phyloP scores from a whole-genome alignment of 1,140 invertebrate species.

The Nephila pilipes region DNA sequence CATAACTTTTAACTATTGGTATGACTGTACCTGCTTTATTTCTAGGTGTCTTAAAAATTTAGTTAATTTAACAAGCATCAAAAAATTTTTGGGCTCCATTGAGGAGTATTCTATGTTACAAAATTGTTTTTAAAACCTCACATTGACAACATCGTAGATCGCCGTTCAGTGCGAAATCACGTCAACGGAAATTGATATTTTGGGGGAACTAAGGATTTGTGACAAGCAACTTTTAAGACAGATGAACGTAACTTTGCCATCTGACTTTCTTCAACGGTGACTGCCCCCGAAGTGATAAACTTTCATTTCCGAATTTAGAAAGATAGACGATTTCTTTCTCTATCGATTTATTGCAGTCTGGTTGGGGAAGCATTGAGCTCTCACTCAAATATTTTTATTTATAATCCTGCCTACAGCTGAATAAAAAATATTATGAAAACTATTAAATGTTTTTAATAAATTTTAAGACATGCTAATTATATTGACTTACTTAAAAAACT shows the following conservation, averaged over 20 bases:
- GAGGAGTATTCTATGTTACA: neutral
- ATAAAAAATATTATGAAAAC: too few relatives aligned
- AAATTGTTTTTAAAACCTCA: neutral
- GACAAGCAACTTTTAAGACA: neutral
- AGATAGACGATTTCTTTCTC: slow-evolving; percentile 14
- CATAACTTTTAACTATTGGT: too few relatives aligned
- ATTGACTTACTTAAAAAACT: too few relatives aligned
- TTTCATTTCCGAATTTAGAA: neutral
- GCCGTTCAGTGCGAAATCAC: neutral
- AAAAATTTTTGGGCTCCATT: too few relatives aligned
- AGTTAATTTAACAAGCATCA: too few relatives aligned
- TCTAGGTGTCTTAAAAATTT: too few relatives aligned
- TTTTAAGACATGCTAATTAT: too few relatives aligned
- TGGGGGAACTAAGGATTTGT: neutral
- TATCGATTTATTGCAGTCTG: slow-evolving; percentile 15
- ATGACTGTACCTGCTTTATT: too few relatives aligned
- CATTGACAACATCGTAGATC: neutral
- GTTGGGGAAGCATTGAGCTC: neutral
- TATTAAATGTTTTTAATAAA: too few relatives aligned
- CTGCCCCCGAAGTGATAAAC: neutral
- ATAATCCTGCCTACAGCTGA: too few relatives aligned
- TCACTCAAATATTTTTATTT: neutral
- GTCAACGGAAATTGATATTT: neutral
- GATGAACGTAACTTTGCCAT: neutral
- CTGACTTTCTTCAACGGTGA: neutral